Percentiles rank a stretch among this genome's conserved stretches.
Evolutionary conservation across 1,140 invertebrate species (phyloP).

Genomic region (Teleogryllus occipitalis): DNA sequence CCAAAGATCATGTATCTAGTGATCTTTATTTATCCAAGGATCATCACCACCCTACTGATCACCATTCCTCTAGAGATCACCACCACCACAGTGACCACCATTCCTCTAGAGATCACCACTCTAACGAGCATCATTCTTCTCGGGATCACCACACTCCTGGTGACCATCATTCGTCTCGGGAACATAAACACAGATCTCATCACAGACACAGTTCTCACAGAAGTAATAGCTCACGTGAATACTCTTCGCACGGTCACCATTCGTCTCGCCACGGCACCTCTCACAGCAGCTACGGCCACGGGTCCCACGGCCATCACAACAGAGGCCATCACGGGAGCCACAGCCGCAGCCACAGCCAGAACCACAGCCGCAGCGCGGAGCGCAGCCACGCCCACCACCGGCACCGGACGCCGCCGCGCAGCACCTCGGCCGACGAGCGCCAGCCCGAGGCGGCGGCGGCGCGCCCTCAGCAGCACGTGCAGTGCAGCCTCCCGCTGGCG

Average conservation of each 20-base stretch:
- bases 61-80: not conserved
- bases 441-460: too few relatives aligned
- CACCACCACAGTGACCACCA: too few relatives aligned
- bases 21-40: too few relatives aligned
- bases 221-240: not conserved
- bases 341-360: not conserved
- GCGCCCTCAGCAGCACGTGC: not conserved
- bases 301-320: not conserved
- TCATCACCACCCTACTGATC: too few relatives aligned
- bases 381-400: not conserved
- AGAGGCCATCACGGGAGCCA: not conserved
- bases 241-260: not conserved
- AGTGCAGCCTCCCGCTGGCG: not conserved
- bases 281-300: not conserved
- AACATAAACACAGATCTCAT: too few relatives aligned
- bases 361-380: not conserved
- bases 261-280: not conserved
- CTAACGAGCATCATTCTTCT: too few relatives aligned
- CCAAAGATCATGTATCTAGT: too few relatives aligned
- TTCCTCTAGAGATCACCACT: too few relatives aligned
- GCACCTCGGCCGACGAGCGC: not conserved
- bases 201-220: too few relatives aligned
- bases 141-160: too few relatives aligned
- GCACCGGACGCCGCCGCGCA: not conserved
- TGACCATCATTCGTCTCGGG: too few relatives aligned